Evolutionary conservation across 2,888 invertebrate genomes (phyloP).

Genomic region (Antheraea yamamai): DNA sequence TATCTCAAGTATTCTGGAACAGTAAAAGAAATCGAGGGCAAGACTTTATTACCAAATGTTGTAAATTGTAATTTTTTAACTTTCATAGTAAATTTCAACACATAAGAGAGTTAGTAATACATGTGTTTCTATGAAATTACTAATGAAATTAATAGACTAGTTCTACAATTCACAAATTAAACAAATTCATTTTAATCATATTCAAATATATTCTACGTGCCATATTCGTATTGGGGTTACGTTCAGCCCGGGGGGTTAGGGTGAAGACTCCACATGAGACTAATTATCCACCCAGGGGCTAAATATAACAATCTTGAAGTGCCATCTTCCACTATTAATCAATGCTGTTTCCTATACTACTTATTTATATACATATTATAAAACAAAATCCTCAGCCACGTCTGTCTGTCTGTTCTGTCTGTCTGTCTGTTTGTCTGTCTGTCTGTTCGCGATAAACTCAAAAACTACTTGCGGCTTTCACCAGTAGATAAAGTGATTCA

Average conservation of each 20-base stretch:
- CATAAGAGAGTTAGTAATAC: too few species aligned
- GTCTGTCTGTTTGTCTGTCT: too few species aligned
- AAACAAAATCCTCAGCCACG: too few species aligned
- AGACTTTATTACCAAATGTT: neutral
- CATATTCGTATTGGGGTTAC: constrained; percentile 29
- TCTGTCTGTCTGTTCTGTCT: too few species aligned
- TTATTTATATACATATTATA: too few species aligned
- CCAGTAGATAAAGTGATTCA: too few species aligned
- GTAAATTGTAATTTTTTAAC: neutral
- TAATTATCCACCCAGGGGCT: constrained; percentile 48
- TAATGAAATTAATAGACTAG: neutral
- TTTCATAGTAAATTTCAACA: neutral
- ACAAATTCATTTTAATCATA: constrained; percentile 38
- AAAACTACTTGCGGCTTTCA: too few species aligned
- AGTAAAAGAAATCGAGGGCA: too few species aligned
- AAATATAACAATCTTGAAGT: constrained; percentile 45
- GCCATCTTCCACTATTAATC: constrained; percentile 44
- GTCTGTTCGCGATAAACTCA: too few species aligned
- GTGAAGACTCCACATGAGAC: constrained; percentile 42
- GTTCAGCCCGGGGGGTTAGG: constrained; percentile 45
- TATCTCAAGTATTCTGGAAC: too few species aligned
- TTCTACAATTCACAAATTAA: constrained; percentile 30
- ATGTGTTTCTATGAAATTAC: too few species aligned
- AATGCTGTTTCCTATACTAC: constrained; percentile 20
- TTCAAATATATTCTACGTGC: constrained; percentile 29